These are phyloP conservation scores for Phycodurus eques DNA, from an alignment of 2,113 vertebrate species.

Conservation along the genomic window DNA sequence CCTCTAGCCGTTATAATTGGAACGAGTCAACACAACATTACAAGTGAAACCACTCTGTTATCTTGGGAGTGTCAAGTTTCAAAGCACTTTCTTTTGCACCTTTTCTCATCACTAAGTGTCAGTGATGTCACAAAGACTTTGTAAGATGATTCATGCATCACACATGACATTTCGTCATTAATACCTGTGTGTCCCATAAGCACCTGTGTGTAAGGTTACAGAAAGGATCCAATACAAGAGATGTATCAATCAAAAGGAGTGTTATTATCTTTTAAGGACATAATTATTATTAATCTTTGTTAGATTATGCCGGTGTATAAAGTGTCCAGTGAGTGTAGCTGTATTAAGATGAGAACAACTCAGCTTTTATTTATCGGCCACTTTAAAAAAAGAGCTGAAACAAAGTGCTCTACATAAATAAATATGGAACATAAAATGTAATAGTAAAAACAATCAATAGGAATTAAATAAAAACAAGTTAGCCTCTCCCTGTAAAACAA, in stretches of 20 bases:
- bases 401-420: not conserved
- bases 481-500: not conserved
- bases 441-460: not conserved
- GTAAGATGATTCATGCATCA: not conserved
- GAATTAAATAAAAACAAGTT: not conserved
- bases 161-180: not conserved
- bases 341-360: not conserved
- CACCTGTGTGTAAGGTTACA: not conserved
- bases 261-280: not conserved
- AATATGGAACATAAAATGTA: not conserved
- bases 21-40: constrained; percentile 24
- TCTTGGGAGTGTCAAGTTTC: constrained; percentile 8
- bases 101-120: constrained; percentile 27
- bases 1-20: constrained; percentile 8
- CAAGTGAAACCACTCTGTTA: constrained; percentile 32
- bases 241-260: not conserved
- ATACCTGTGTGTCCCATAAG: not conserved
- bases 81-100: constrained; percentile 5
- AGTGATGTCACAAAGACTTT: constrained; percentile 16
- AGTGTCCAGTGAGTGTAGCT: not conserved
- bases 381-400: no score
- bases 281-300: not conserved
- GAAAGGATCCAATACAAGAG: not conserved
- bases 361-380: no score
- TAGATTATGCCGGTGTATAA: no score